Conservation (phyloP, 2,888 invertebrate species). For the Serripes groenlandicus region DNA sequence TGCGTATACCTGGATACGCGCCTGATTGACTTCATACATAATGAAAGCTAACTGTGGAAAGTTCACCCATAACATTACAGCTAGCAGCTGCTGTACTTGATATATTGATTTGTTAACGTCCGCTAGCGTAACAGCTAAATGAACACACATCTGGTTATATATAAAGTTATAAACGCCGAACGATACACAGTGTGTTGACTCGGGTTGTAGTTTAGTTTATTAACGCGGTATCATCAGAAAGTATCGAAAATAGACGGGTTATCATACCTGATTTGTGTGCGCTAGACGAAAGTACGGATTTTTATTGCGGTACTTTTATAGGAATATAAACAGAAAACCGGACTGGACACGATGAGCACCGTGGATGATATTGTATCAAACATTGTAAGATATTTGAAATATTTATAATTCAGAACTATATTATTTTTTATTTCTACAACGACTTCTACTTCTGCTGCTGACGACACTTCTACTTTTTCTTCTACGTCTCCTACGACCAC, state of each 20-base stretch:
- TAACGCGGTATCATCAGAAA: neutral
- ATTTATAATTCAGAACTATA: neutral
- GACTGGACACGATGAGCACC: neutral
- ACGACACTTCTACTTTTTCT: no score
- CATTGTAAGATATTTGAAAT: conserved; percentile 6
- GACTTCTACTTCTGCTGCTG: no score
- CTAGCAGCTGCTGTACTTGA: no score
- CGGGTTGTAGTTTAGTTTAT: conserved; percentile 13
- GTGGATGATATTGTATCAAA: conserved; percentile 5
- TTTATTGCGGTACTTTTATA: neutral
- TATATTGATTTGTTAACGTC: no score
- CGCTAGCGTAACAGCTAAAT: no score
- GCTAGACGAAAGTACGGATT: neutral
- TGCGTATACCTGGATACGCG: no score
- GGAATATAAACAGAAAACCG: neutral
- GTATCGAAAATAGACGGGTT: neutral
- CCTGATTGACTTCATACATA: no score
- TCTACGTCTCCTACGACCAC: no score
- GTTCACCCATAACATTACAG: no score
- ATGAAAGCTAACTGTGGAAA: no score
- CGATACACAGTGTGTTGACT: conserved; percentile 3
- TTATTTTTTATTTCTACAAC: neutral
- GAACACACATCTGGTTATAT: no score
- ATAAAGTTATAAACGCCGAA: no score
- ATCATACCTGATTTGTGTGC: conserved; percentile 7